phyloP scores from a whole-genome alignment of 1,140 invertebrate species.

The Onthophagus taurus region DNA sequence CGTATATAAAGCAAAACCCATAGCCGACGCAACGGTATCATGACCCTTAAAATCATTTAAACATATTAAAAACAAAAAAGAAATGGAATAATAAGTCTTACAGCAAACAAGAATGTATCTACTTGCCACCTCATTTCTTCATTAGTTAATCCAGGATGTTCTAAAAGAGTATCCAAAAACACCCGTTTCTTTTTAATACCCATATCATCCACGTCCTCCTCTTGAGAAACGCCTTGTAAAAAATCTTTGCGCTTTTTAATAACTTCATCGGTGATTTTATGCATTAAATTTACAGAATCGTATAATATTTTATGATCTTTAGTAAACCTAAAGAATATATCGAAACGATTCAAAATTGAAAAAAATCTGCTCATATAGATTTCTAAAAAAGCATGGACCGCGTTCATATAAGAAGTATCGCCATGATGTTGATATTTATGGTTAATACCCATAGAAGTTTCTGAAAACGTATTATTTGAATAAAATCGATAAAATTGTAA shows the following conservation, averaged over 20 bases:
- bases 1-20: slow-evolving; percentile 3
- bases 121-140: slow-evolving; percentile 5
- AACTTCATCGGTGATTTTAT: not conserved
- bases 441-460: slow-evolving; percentile 7
- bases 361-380: slow-evolving; percentile 6
- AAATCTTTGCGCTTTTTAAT: slow-evolving; percentile 5
- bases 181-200: not conserved
- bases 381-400: slow-evolving; percentile 2
- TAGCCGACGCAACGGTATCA: slow-evolving; percentile 3
- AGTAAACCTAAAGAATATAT: slow-evolving; percentile 3
- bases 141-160: not conserved
- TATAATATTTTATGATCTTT: not conserved
- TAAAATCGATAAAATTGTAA: not conserved
- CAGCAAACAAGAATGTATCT: slow-evolving; percentile 8
- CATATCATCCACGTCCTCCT: slow-evolving; percentile 5
- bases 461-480: not conserved
- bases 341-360: slow-evolving; percentile 7
- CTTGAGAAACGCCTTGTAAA: too few relatives aligned
- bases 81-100: not conserved
- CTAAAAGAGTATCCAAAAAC: slow-evolving; percentile 9
- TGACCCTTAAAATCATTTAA: slow-evolving; percentile 5
- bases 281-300: not conserved
- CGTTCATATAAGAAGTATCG: slow-evolving; percentile 4
- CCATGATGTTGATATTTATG: not conserved
- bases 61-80: not conserved